These are phyloP conservation scores for Chamaea fasciata DNA, from an alignment of 2,113 vertebrate genomes.

Conservation along the genomic window DNA sequence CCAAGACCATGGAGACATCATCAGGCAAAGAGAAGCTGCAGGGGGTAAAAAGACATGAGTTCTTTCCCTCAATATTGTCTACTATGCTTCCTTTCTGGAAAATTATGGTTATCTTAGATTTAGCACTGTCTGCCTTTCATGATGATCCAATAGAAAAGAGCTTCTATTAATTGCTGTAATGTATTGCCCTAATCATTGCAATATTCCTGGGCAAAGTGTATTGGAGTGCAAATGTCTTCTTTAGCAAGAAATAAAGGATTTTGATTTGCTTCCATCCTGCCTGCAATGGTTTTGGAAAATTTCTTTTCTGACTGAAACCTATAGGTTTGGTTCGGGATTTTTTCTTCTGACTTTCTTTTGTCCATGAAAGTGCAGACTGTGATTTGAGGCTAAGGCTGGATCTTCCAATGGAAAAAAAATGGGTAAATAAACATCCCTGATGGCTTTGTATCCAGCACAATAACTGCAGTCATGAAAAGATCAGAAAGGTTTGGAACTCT, in stretches of 20 bases:
- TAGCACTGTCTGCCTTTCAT: neutral
- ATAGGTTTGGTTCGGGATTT: neutral
- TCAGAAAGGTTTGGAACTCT: neutral
- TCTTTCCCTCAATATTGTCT: fast-evolving
- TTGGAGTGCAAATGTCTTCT: neutral
- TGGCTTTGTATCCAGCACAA: neutral
- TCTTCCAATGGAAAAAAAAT: neutral
- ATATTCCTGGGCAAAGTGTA: neutral
- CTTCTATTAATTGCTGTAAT: neutral
- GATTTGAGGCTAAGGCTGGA: neutral
- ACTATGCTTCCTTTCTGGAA: neutral
- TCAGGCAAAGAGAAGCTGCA: neutral
- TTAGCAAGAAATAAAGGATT: neutral
- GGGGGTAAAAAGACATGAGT: fast-evolving
- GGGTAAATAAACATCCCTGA: neutral
- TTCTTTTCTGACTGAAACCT: neutral
- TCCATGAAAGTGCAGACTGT: neutral
- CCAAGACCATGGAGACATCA: neutral
- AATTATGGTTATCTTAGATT: neutral
- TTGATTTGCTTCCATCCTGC: neutral
- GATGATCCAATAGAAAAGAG: neutral
- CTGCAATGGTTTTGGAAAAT: neutral
- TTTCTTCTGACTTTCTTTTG: neutral
- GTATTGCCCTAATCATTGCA: neutral
- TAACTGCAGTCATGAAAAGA: neutral